phyloP scores from a whole-genome alignment of 1,140 invertebrate genomes.

The Leptestheria dahalacensis region DNA sequence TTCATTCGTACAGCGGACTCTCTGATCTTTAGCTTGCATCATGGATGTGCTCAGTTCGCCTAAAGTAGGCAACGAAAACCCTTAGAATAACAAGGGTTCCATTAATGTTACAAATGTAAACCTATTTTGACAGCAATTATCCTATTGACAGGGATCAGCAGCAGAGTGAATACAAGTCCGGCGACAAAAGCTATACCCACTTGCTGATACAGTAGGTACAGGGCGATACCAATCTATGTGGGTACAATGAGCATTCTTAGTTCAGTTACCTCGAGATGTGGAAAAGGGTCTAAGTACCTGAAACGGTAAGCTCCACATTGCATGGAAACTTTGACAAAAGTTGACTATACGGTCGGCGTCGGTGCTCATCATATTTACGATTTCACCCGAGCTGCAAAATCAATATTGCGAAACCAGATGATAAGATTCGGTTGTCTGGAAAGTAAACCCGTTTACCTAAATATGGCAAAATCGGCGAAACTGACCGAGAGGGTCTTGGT shows the following conservation, averaged over 20 bases:
- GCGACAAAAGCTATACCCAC: constrained; percentile 80
- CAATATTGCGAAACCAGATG: constrained; percentile 9
- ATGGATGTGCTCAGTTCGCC: constrained; percentile 59
- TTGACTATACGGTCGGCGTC: constrained; percentile 90
- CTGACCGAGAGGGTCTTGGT: constrained; percentile 57
- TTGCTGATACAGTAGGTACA: constrained; percentile 71
- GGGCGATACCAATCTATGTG: constrained; percentile 54
- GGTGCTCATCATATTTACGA: constrained; percentile 93
- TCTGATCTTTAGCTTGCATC: constrained; percentile 81
- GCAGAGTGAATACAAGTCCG: constrained; percentile 66
- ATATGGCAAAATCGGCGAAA: constrained; percentile 25
- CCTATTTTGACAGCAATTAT: constrained; percentile 80
- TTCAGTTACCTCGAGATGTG: neutral
- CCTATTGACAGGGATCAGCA: constrained; percentile 91
- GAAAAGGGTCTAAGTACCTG: constrained; percentile 42
- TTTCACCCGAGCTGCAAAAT: constrained; percentile 60
- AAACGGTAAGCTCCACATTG: constrained; percentile 90
- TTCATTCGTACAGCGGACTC: constrained; percentile 80
- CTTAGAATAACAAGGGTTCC: too few relatives aligned
- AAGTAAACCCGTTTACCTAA: constrained; percentile 24
- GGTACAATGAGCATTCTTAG: neutral
- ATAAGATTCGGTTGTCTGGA: constrained; percentile 19
- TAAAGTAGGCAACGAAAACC: constrained; percentile 19
- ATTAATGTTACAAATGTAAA: neutral
- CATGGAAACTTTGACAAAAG: constrained; percentile 88